A percentile compares a stretch with the other conserved stretches of the same genome.
These are phyloP conservation scores for Caranx melampygus DNA, from an alignment of 2,113 vertebrate genomes.

Conservation along the genomic window DNA sequence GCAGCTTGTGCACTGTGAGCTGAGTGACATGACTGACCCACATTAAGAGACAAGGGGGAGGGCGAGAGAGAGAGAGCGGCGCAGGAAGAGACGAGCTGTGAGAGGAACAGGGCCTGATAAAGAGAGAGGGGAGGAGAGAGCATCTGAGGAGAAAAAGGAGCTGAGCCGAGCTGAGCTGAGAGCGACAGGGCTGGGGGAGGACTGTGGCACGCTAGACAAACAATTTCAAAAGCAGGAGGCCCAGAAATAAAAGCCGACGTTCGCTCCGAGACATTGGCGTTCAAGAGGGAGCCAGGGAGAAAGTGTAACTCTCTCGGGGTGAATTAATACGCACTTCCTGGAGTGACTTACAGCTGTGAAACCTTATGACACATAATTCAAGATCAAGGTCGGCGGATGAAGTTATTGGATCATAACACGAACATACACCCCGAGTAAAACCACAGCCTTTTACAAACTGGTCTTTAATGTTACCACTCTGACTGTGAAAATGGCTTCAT, in stretches of 20 bases:
- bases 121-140: slow-evolving; percentile 14
- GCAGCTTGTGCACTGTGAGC: slow-evolving; percentile 27
- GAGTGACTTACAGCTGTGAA: slow-evolving; percentile 34
- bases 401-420: slow-evolving; percentile 31
- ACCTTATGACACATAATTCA: slow-evolving; percentile 43
- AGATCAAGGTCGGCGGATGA: slow-evolving; percentile 48
- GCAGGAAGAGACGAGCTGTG: background rate
- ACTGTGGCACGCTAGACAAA: slow-evolving; percentile 52
- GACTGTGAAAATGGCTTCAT: slow-evolving; percentile 62
- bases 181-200: slow-evolving; percentile 24
- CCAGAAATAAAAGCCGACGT: slow-evolving; percentile 51
- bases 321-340: slow-evolving; percentile 34
- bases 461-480: slow-evolving; percentile 38
- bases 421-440: slow-evolving; percentile 31
- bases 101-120: background rate
- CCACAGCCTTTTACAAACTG: slow-evolving; percentile 22
- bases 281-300: slow-evolving; percentile 17
- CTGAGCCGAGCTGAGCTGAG: background rate
- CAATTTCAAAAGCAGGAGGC: slow-evolving; percentile 48
- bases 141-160: slow-evolving; percentile 30
- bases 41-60: slow-evolving; percentile 9
- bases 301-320: slow-evolving; percentile 35
- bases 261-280: slow-evolving; percentile 30
- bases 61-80: background rate
- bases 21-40: slow-evolving; percentile 42